Percentiles rank a stretch among this genome's conserved stretches.
Evolutionary conservation across 2,888 invertebrate species (phyloP).

Genomic region (Flabesymbios commensalis): DNA sequence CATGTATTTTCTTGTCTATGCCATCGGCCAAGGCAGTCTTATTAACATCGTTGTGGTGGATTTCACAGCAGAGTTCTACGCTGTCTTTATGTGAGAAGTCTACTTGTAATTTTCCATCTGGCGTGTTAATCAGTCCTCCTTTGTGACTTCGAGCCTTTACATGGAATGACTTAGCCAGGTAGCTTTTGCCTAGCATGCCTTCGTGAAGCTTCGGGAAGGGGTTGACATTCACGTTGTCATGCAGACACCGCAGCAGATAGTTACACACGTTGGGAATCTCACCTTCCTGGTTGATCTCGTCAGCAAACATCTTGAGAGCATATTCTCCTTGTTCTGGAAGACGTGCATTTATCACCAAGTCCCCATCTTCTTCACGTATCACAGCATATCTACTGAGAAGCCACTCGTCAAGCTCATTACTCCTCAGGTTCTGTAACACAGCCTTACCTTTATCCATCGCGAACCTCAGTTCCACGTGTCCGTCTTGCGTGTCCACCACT

Average conservation of each 20-base stretch:
- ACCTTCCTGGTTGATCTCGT: slow-evolving; percentile 45
- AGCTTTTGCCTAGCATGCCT: slow-evolving; percentile 42
- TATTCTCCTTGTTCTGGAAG: slow-evolving; percentile 51
- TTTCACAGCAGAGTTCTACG: slow-evolving; percentile 49
- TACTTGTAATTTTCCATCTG: slow-evolving; percentile 40
- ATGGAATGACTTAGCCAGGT: slow-evolving; percentile 40
- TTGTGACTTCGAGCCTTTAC: slow-evolving; percentile 45
- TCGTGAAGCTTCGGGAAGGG: slow-evolving; percentile 52
- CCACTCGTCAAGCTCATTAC: slow-evolving; percentile 39
- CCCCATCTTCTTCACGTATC: slow-evolving; percentile 44
- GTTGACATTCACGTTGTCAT: slow-evolving; percentile 34
- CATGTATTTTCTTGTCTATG: slow-evolving; percentile 38
- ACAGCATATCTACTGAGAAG: slow-evolving; percentile 48
- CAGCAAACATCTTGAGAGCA: slow-evolving; percentile 54
- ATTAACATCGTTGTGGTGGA: slow-evolving; percentile 45
- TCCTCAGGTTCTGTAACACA: slow-evolving; percentile 49
- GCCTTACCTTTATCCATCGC: slow-evolving; percentile 42
- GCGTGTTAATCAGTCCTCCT: slow-evolving; percentile 38
- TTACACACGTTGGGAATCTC: slow-evolving; percentile 54
- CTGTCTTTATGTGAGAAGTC: slow-evolving; percentile 45
- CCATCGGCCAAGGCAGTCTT: slow-evolving; percentile 38
- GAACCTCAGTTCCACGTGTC: slow-evolving; percentile 49
- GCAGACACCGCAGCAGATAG: slow-evolving; percentile 44
- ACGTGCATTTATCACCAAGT: slow-evolving; percentile 48
- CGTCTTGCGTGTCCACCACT: slow-evolving; percentile 50